Conservation (phyloP, 2,797 vertebrate genomes). For the Thaleichthys pacificus region DNA sequence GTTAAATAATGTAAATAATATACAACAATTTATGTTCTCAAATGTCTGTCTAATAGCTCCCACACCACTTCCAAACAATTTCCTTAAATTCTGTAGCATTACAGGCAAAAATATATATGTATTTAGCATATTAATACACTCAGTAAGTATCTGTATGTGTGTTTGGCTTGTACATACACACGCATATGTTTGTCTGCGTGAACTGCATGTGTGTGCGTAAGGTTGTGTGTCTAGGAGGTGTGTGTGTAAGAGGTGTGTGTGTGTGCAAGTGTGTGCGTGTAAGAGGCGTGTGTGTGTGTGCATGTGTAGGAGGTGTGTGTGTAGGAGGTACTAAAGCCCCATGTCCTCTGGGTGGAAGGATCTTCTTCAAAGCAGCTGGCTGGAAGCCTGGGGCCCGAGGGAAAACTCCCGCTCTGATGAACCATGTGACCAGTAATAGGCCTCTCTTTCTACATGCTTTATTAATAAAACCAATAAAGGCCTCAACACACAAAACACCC, state of each 20-base stretch:
- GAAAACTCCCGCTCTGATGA: constrained; percentile 72
- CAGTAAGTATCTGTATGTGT: neutral
- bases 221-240: neutral
- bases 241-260: constrained; percentile 13
- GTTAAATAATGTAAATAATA: neutral
- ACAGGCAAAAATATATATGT: neutral
- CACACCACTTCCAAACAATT: neutral
- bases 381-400: constrained; percentile 68
- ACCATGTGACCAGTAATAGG: constrained; percentile 71
- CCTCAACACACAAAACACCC: constrained; percentile 53
- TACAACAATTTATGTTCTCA: neutral
- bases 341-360: constrained; percentile 73
- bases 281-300: constrained; percentile 15
- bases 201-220: neutral
- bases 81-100: neutral
- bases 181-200: neutral
- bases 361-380: constrained; percentile 79
- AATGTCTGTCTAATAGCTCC: neutral
- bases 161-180: neutral
- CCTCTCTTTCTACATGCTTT: constrained; percentile 50
- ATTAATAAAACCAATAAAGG: constrained; percentile 59
- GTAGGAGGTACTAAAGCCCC: constrained; percentile 71
- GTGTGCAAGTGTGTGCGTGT: constrained; percentile 15
- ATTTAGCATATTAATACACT: neutral
- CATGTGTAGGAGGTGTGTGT: constrained; percentile 36